Conservation (phyloP, 2,113 vertebrate genomes). For the Lophius piscatorius region DNA sequence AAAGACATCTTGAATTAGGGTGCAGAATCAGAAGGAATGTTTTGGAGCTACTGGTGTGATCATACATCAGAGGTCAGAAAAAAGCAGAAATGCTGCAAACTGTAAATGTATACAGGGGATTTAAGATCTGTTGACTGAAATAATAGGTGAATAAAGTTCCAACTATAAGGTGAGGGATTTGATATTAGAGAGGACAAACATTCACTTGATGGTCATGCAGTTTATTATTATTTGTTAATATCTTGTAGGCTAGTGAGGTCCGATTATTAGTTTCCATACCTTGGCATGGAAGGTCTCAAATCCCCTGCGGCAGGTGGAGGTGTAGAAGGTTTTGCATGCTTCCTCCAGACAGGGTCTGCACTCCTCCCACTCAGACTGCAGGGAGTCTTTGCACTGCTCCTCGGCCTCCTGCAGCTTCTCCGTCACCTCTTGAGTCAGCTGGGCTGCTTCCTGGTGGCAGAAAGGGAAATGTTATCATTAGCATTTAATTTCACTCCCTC, state of each 20-base stretch:
- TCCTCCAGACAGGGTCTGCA: conserved; percentile 89
- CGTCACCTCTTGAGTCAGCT: conserved; percentile 86
- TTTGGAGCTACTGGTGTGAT: too few species aligned
- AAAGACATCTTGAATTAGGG: too few species aligned
- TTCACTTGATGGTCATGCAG: too few species aligned
- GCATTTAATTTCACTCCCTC: background rate
- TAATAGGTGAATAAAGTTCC: background rate
- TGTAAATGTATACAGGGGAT: too few species aligned
- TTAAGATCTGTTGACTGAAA: background rate
- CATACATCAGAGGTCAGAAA: too few species aligned
- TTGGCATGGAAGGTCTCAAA: conserved; percentile 80
- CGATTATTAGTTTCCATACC: conserved; percentile 67
- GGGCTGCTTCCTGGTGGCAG: conserved; percentile 81
- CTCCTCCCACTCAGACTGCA: conserved; percentile 84
- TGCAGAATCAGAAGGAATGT: too few species aligned
- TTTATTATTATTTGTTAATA: background rate
- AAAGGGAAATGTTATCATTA: background rate
- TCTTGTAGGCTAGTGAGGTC: background rate
- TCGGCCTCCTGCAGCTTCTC: conserved; percentile 87
- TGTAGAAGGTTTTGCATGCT: conserved; percentile 84
- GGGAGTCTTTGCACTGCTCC: conserved; percentile 82
- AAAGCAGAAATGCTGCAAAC: too few species aligned
- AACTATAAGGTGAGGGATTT: background rate
- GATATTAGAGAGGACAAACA: background rate
- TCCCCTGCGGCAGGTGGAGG: conserved; percentile 80